phyloP scores from a whole-genome alignment of 1,140 invertebrate genomes.

The Wiebesia pumilae region DNA sequence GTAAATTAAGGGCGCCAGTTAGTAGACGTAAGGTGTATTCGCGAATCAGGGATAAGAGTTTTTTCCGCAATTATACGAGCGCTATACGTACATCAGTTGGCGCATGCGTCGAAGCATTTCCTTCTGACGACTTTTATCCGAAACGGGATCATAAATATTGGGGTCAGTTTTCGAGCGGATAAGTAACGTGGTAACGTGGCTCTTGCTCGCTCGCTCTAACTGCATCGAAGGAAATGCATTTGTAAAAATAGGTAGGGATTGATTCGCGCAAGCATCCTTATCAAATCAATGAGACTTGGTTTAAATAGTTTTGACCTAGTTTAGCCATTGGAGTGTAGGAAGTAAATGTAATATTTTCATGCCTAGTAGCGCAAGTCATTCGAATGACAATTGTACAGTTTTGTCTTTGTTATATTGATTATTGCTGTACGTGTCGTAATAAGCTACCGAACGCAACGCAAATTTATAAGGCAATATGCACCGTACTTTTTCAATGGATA shows the following conservation, averaged over 20 bases:
- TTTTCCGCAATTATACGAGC: not conserved
- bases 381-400: too few species aligned
- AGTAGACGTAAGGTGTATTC: not conserved
- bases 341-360: not conserved
- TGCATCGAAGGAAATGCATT: not conserved
- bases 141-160: not conserved
- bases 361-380: too few species aligned
- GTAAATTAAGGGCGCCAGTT: slow-evolving; percentile 18
- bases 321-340: not conserved
- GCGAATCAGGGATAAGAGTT: slow-evolving; percentile 1
- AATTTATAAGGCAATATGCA: too few species aligned
- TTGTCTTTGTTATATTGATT: not conserved
- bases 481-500: not conserved
- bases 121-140: not conserved
- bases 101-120: not conserved
- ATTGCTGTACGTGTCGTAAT: too few species aligned
- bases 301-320: too few species aligned
- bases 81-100: not conserved
- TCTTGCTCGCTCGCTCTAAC: not conserved
- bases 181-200: not conserved
- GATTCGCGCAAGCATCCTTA: not conserved
- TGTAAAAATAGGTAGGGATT: not conserved
- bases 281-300: not conserved
- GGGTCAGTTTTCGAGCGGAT: not conserved
- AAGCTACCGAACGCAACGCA: not conserved